Percentiles rank a stretch among this genome's conserved stretches.
Conservation (phyloP, 2,113 vertebrate species). For the Cyanoramphus novaezelandiae region DNA sequence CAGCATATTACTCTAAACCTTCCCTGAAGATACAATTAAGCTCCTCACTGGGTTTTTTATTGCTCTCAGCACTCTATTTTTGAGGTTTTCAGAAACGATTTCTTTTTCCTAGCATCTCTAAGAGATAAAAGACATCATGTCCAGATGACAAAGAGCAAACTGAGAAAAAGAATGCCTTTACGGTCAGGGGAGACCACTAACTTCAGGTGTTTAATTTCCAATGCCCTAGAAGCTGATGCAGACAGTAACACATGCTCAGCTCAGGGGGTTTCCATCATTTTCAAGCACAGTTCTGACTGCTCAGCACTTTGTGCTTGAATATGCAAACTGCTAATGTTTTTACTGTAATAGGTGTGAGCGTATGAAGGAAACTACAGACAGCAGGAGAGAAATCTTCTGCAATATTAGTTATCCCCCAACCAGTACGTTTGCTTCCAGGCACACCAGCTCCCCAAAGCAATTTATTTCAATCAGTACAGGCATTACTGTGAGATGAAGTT, state of each 20-base stretch:
- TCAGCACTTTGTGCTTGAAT: background rate
- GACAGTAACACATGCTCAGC: background rate
- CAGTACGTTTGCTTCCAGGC: background rate
- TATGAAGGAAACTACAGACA: background rate
- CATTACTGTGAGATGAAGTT: background rate
- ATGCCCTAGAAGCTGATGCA: background rate
- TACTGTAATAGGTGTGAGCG: background rate
- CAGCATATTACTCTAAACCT: background rate
- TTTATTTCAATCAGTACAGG: constrained; percentile 12
- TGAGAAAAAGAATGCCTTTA: background rate
- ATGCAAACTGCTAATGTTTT: background rate
- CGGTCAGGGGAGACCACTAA: constrained; percentile 10
- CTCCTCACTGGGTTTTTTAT: constrained; percentile 9
- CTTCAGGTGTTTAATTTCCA: constrained; percentile 26
- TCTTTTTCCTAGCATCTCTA: constrained; percentile 23
- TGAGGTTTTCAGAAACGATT: constrained; percentile 27
- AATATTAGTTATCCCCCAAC: background rate
- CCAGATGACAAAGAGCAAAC: constrained; percentile 13
- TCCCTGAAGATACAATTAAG: background rate
- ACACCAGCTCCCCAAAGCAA: constrained; percentile 9
- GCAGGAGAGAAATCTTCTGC: background rate
- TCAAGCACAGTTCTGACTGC: background rate
- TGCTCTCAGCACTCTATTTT: constrained; percentile 12
- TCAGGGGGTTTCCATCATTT: background rate
- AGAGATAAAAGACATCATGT: constrained; percentile 37